phyloP scores from a whole-genome alignment of 2,888 invertebrate genomes.

The Papilio elwesi region DNA sequence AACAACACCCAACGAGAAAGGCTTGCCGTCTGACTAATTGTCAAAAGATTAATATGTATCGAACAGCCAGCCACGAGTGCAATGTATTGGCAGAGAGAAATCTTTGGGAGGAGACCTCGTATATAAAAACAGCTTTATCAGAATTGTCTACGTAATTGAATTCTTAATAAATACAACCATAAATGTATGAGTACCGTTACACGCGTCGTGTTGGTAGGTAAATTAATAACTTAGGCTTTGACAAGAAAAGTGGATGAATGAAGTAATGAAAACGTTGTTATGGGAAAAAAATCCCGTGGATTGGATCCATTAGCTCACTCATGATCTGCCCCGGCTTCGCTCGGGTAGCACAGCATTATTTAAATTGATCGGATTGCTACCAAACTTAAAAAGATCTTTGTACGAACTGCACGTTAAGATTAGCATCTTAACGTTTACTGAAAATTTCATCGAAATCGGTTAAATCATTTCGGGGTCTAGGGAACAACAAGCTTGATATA shows the following conservation, averaged over 20 bases:
- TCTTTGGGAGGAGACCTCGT: slow-evolving; percentile 37
- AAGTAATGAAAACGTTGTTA: neutral
- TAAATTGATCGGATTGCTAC: too few relatives aligned
- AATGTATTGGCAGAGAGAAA: slow-evolving; percentile 39
- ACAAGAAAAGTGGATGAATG: neutral
- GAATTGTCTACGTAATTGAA: slow-evolving; percentile 43
- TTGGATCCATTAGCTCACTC: too few relatives aligned
- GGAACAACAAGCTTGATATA: too few relatives aligned
- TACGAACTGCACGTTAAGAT: too few relatives aligned
- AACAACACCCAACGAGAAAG: slow-evolving; percentile 35
- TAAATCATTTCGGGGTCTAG: too few relatives aligned
- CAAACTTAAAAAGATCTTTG: too few relatives aligned
- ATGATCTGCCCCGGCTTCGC: too few relatives aligned
- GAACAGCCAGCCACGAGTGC: slow-evolving; percentile 29
- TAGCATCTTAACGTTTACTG: too few relatives aligned
- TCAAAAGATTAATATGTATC: slow-evolving; percentile 38
- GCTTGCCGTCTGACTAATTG: slow-evolving; percentile 38
- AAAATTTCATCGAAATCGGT: too few relatives aligned
- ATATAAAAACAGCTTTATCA: slow-evolving; percentile 40
- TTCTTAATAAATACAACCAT: slow-evolving; percentile 41
- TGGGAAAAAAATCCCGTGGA: too few relatives aligned
- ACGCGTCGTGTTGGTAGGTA: neutral
- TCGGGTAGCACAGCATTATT: too few relatives aligned
- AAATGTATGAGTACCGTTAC: slow-evolving; percentile 35
- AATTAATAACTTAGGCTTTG: neutral